A percentile compares a stretch with the other conserved stretches of the same genome.
These are phyloP conservation scores for Mola mola DNA, from an alignment of 2,113 vertebrate species.

Conservation along the genomic window DNA sequence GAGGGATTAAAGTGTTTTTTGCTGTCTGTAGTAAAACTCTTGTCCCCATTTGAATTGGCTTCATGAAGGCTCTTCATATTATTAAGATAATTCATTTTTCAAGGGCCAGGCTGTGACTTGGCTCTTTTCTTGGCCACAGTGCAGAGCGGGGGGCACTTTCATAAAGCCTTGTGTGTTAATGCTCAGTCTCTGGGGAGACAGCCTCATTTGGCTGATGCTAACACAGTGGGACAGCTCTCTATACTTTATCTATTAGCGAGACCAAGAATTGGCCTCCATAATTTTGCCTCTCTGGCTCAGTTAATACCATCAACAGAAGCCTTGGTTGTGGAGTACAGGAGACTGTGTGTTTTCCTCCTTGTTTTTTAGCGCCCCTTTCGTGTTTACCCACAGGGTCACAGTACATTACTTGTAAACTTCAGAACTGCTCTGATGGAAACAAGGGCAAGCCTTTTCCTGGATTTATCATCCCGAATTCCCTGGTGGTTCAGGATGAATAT, in stretches of 20 bases:
- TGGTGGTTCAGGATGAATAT: conserved; percentile 95
- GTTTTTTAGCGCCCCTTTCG: conserved; percentile 43
- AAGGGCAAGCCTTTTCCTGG: conserved; percentile 90
- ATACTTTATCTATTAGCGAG: conserved; percentile 56
- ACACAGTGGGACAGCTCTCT: conserved; percentile 60
- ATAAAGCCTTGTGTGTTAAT: conserved; percentile 67
- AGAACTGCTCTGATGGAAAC: conserved; percentile 91
- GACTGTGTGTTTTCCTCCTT: conserved; percentile 31
- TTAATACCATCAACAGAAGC: conserved; percentile 42
- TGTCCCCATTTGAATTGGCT: conserved; percentile 29
- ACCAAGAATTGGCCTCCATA: conserved; percentile 45
- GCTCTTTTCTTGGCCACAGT: conserved; percentile 50
- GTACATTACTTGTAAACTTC: conserved; percentile 93
- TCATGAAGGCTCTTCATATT: conserved; percentile 39
- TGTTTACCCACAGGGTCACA: conserved; percentile 87
- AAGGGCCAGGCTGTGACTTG: conserved; percentile 50
- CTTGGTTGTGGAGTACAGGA: conserved; percentile 45
- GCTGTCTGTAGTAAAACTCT: neutral
- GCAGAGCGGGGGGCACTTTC: conserved; percentile 29
- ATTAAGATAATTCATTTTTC: conserved; percentile 65
- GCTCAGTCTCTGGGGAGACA: conserved; percentile 52
- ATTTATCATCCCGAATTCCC: conserved; percentile 90
- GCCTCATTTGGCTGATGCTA: conserved; percentile 72
- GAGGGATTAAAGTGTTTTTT: conserved; percentile 13
- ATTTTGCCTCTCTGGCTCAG: conserved; percentile 38